phyloP scores from a whole-genome alignment of 1,140 invertebrate genomes.

The Drosophila lini region DNA sequence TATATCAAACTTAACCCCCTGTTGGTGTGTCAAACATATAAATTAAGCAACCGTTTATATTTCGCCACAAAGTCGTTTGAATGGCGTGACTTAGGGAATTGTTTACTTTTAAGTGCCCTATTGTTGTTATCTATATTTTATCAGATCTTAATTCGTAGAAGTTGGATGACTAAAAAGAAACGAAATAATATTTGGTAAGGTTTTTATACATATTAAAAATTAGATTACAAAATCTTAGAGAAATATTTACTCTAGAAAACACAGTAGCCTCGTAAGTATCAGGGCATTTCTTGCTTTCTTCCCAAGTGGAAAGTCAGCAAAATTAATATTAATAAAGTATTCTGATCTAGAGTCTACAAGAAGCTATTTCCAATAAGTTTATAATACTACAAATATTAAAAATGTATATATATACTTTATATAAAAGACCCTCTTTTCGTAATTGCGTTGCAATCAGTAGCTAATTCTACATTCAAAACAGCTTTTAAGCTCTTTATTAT shows the following conservation, averaged over 20 bases:
- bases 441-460: background rate
- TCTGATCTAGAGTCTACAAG: background rate
- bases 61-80: conserved; percentile 19
- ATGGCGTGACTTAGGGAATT: conserved; percentile 1
- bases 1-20: conserved; percentile 25
- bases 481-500: background rate
- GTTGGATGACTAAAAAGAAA: background rate
- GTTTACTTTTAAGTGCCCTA: background rate
- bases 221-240: background rate
- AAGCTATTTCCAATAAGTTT: background rate
- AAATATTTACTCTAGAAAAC: background rate
- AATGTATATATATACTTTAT: background rate
- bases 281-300: background rate
- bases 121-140: conserved; percentile 2
- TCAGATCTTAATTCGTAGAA: conserved; percentile 2
- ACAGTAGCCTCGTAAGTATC: too few species aligned
- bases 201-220: background rate
- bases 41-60: conserved; percentile 22
- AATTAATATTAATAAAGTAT: background rate
- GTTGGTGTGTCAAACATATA: conserved; percentile 28
- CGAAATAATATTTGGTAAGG: background rate
- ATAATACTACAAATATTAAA: background rate
- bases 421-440: background rate
- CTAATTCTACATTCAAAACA: background rate
- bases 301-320: background rate